Percentiles rank a stretch among this genome's conserved stretches.
Evolutionary conservation across 2,888 invertebrate genomes (phyloP).

Genomic region (Apotomis capreana): DNA sequence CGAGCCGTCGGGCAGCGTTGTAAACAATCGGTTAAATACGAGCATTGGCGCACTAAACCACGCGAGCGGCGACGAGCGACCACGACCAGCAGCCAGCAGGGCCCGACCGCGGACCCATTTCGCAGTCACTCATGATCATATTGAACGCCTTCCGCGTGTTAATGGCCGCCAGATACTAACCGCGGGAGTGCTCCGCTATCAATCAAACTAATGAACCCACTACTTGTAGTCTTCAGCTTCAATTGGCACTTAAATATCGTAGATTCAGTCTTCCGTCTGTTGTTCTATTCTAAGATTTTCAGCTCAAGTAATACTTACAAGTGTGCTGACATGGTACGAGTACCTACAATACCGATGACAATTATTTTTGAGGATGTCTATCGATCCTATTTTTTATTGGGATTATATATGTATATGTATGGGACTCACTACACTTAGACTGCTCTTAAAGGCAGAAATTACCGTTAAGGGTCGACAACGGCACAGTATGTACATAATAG

Average conservation of each 20-base stretch:
- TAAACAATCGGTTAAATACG: conserved; percentile 44
- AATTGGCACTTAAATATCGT: background rate
- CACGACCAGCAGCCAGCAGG: conserved; percentile 13
- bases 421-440: too few relatives aligned
- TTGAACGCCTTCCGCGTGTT: conserved; percentile 5
- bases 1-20: conserved; percentile 38
- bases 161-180: background rate
- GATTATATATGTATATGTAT: too few relatives aligned
- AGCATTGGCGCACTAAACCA: conserved; percentile 34
- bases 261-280: background rate
- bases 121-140: conserved; percentile 9
- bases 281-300: background rate
- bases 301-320: background rate
- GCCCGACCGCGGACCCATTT: conserved; percentile 6
- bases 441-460: too few relatives aligned
- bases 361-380: too few relatives aligned
- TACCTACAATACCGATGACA: too few relatives aligned
- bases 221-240: background rate
- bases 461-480: too few relatives aligned
- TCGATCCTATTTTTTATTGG: too few relatives aligned
- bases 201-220: background rate
- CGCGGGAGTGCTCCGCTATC: background rate
- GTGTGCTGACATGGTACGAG: too few relatives aligned
- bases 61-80: conserved; percentile 19
- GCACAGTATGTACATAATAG: too few relatives aligned